These are phyloP conservation scores for Eupeodes luniger DNA, from an alignment of 2,888 invertebrate genomes.

Conservation along the genomic window DNA sequence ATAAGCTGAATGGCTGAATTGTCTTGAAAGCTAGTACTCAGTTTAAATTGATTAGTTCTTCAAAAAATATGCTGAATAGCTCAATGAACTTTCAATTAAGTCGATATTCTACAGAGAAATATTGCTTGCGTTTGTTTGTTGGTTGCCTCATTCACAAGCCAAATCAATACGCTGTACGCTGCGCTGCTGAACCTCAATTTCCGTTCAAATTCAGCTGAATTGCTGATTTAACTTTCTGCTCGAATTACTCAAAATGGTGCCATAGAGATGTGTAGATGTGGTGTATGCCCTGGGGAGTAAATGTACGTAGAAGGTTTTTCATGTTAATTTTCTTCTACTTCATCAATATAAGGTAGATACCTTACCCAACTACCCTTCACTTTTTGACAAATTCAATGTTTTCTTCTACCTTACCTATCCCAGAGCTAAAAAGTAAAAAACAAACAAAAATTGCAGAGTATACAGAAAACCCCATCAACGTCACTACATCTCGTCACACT, in stretches of 20 bases:
- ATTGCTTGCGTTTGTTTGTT: no score
- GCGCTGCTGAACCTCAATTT: not conserved
- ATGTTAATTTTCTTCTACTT: not conserved
- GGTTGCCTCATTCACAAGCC: no score
- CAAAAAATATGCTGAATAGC: not conserved
- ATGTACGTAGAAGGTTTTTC: not conserved
- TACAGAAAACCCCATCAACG: conserved; percentile 12
- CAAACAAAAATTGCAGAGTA: not conserved
- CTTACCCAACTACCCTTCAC: not conserved
- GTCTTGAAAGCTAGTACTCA: not conserved
- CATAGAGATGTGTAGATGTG: not conserved
- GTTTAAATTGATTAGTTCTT: not conserved
- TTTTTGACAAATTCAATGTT: not conserved
- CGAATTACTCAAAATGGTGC: conserved; percentile 4
- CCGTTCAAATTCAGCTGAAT: not conserved
- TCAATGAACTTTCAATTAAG: not conserved
- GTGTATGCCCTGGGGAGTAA: not conserved
- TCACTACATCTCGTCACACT: conserved; percentile 9
- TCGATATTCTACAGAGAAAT: no score
- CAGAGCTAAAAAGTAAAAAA: not conserved
- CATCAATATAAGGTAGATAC: not conserved
- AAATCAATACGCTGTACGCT: no score
- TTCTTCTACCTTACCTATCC: not conserved
- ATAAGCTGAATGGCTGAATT: conserved; percentile 9
- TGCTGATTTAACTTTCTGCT: conserved; percentile 12